Evolutionary conservation across 1,140 invertebrate species (phyloP).

Genomic region (Himalopsyche phryganea): DNA sequence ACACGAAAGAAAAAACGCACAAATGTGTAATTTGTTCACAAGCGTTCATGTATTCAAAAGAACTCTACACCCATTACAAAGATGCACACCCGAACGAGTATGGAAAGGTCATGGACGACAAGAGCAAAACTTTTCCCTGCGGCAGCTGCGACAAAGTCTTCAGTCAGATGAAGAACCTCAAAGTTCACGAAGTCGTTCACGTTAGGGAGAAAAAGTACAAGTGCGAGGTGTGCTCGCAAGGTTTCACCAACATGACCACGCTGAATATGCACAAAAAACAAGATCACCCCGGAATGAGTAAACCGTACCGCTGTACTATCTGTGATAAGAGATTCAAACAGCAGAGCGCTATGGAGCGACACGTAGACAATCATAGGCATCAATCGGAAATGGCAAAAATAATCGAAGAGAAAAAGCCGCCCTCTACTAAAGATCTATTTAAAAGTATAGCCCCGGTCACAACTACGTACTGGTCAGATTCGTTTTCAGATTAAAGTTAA

Average conservation of each 20-base stretch:
- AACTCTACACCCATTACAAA: slow-evolving; percentile 36
- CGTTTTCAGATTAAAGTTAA: slow-evolving; percentile 43
- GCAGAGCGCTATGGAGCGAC: slow-evolving; percentile 40
- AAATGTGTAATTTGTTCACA: slow-evolving; percentile 53
- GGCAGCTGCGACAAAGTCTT: slow-evolving; percentile 57
- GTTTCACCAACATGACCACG: slow-evolving; percentile 53
- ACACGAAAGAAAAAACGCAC: slow-evolving; percentile 53
- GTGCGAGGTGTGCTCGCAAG: slow-evolving; percentile 63
- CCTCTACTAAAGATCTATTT: slow-evolving; percentile 40
- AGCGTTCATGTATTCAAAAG: slow-evolving; percentile 52
- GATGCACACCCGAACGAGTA: slow-evolving; percentile 47
- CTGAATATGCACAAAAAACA: slow-evolving; percentile 37
- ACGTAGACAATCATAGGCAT: slow-evolving; percentile 42
- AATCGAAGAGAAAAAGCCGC: slow-evolving; percentile 34
- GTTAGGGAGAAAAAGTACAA: slow-evolving; percentile 67
- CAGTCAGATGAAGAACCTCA: slow-evolving; percentile 53
- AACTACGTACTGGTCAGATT: slow-evolving; percentile 50
- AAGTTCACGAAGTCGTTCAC: slow-evolving; percentile 55
- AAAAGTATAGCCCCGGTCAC: slow-evolving; percentile 46
- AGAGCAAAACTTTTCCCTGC: slow-evolving; percentile 51
- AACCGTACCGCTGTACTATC: slow-evolving; percentile 39
- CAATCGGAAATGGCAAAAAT: slow-evolving; percentile 34
- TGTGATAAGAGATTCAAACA: slow-evolving; percentile 45
- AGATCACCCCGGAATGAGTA: slow-evolving; percentile 24
- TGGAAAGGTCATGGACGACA: slow-evolving; percentile 47